These are phyloP conservation scores for Sebastes vulpes DNA, from an alignment of 2,797 vertebrate genomes.

Conservation along the genomic window DNA sequence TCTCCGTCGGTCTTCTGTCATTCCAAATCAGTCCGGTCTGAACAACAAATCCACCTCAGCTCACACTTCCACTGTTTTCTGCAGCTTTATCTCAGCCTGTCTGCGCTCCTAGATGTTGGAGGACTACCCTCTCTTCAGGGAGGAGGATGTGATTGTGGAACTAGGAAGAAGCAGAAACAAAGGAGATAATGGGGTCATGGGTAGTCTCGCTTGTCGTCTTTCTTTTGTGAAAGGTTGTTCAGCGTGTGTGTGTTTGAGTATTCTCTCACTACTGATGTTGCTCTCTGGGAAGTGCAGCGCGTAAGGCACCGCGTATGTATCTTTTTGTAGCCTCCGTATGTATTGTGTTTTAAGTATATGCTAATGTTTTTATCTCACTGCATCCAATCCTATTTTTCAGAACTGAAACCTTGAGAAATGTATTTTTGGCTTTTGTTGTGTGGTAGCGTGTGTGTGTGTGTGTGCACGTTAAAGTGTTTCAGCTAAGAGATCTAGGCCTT, in stretches of 20 bases:
- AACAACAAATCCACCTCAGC: conserved; percentile 33
- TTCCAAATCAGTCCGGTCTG: conserved; percentile 29
- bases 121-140: conserved; percentile 39
- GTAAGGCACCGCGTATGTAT: conserved; percentile 7
- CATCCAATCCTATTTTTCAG: conserved; percentile 66
- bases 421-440: conserved; percentile 48
- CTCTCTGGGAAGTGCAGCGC: conserved; percentile 26
- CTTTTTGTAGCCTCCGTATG: conserved; percentile 40
- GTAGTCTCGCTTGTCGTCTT: conserved; percentile 31
- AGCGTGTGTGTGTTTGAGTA: conserved; percentile 12
- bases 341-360: conserved; percentile 69
- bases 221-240: conserved; percentile 39
- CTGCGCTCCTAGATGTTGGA: conserved; percentile 42
- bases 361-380: conserved; percentile 76
- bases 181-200: conserved; percentile 52
- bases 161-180: conserved; percentile 47
- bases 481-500: conserved; percentile 44
- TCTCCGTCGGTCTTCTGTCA: conserved; percentile 32
- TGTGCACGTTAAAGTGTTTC: conserved; percentile 30
- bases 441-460: background rate
- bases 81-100: conserved; percentile 34
- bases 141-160: conserved; percentile 30
- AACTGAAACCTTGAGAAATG: conserved; percentile 53
- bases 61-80: conserved; percentile 11
- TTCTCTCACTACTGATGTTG: conserved; percentile 12